A percentile compares a stretch with the other conserved stretches of the same genome.
Conservation (phyloP, 2,797 vertebrate genomes). For the Helicolenus hilgendorfi region DNA sequence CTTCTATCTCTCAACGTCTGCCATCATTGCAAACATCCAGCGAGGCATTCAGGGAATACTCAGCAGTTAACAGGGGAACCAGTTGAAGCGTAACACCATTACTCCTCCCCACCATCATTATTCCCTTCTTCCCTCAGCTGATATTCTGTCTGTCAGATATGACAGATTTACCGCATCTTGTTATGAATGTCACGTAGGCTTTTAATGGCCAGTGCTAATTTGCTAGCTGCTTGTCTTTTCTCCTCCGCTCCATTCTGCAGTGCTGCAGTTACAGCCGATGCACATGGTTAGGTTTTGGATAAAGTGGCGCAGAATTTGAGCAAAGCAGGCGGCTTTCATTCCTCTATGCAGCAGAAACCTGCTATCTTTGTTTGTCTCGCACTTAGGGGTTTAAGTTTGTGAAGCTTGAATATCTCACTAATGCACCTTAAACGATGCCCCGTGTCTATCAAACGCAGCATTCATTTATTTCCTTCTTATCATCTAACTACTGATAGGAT, state of each 20-base stretch:
- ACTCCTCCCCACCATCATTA: constrained; percentile 27
- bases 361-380: neutral
- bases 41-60: constrained; percentile 19
- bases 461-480: neutral
- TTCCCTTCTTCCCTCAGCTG: constrained; percentile 11
- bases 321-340: constrained; percentile 2
- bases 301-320: neutral
- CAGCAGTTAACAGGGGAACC: constrained; percentile 20
- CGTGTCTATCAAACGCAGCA: neutral
- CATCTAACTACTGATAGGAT: constrained; percentile 25
- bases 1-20: neutral
- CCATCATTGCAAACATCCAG: constrained; percentile 1
- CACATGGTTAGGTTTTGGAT: constrained; percentile 6
- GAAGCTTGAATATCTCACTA: neutral
- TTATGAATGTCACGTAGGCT: constrained; percentile 39
- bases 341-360: neutral
- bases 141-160: constrained; percentile 42
- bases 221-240: neutral
- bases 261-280: neutral
- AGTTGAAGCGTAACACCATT: constrained; percentile 12
- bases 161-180: constrained; percentile 44
- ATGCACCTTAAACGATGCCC: neutral
- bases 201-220: constrained; percentile 51
- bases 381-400: neutral
- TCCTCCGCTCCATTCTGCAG: neutral